Evolutionary conservation across 2,113 vertebrate species (phyloP), one percentile per base, ranked within the genome.

Genomic region (Psittacula cyanocephala): DNA sequence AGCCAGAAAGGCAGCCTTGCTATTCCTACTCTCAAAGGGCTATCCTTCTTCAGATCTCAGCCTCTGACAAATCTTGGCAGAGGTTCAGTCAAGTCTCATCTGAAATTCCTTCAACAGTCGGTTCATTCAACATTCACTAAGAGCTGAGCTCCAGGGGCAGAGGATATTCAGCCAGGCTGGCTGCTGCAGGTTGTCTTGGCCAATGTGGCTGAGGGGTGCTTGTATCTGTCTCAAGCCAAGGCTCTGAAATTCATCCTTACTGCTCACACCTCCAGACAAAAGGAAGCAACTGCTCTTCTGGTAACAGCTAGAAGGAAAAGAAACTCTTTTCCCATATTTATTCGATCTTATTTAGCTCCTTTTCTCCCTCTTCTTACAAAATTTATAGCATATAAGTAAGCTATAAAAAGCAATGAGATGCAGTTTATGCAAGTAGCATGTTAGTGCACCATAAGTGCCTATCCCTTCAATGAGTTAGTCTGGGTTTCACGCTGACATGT

Each of bases 241-340:
- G 75, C 91, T 96, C 91, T 92, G 92, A 93, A 93, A 72, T 81
- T 95, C 93, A 82, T 91, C 82, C 90, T 93, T 89, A 77, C 70
- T 93, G 86, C 95, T 96, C 87, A 91, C 80, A 96, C 86, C 85
- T 96, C 80, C 82, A 97, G 88, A 90, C 89, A 92, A 95, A 97
- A 64, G 82, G 74, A 93, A 92, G 87, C 65, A 91, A 93, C 88
- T 86, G 81, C 62, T 93, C 55, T 86, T 81, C 95, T 93, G 70
- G 88, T 92, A 77, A 77, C 46, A 91, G 60, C 91, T 77, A 75
- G 87, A 90, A 82, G 76, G 90, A 50, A 94, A 95, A 67, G 71
- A 60, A 90, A 23, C 79, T 92, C 25, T 87, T 46, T 46, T 53
- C 69, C 81, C 86, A 22, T 75, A 89, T 89, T 60, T 69, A 71